These are phyloP conservation scores for Chroicocephalus ridibundus DNA, from an alignment of 2,113 vertebrate genomes.

Conservation along the genomic window DNA sequence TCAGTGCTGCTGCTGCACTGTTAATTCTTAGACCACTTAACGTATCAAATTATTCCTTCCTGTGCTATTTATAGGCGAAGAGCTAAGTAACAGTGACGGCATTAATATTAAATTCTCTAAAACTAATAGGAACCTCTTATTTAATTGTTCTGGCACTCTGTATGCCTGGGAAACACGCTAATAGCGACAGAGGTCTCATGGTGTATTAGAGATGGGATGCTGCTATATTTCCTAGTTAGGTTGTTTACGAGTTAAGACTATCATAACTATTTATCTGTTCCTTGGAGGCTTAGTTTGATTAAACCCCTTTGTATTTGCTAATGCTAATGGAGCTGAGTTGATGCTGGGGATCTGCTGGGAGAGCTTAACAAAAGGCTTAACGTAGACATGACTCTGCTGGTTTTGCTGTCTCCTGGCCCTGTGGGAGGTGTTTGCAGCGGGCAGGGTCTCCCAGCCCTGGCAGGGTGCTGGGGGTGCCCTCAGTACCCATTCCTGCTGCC, in stretches of 20 bases:
- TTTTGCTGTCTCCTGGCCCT: background rate
- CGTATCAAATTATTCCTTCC: conserved; percentile 7
- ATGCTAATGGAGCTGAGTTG: background rate
- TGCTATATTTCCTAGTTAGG: background rate
- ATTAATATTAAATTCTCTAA: conserved; percentile 35
- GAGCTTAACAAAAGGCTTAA: background rate
- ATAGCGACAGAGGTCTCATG: background rate
- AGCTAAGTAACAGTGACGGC: background rate
- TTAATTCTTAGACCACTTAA: conserved; percentile 34
- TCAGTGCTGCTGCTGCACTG: background rate
- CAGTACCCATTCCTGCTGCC: background rate
- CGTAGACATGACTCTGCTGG: background rate
- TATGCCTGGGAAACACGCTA: background rate
- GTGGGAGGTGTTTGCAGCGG: accelerated
- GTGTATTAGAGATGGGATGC: background rate
- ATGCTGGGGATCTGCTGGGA: background rate
- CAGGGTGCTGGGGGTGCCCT: background rate
- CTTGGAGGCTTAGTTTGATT: conserved; percentile 25
- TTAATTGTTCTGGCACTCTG: conserved; percentile 32
- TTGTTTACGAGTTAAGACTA: background rate
- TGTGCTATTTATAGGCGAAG: conserved; percentile 20
- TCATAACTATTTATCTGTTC: background rate
- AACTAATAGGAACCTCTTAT: background rate
- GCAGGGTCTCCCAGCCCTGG: background rate
- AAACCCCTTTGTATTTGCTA: conserved; percentile 19